Conservation (phyloP, 2,797 vertebrate species). For the Rhincodon typus region DNA sequence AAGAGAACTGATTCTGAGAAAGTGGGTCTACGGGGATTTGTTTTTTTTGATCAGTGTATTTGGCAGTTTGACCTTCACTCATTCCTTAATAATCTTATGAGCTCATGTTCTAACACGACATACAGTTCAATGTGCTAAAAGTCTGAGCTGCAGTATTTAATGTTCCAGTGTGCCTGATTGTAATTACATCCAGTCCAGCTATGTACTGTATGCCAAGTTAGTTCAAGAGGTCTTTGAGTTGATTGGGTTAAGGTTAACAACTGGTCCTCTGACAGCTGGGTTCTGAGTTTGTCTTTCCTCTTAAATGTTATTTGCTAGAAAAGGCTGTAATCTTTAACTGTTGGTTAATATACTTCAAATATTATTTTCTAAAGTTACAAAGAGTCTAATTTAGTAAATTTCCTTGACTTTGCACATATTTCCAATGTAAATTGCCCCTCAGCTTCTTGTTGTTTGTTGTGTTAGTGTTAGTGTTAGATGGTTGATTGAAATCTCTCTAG, state of each 20-base stretch:
- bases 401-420: background rate
- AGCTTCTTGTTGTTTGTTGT: background rate
- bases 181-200: conserved; percentile 7
- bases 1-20: background rate
- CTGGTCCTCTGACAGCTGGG: background rate
- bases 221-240: background rate
- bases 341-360: background rate
- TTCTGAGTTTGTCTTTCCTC: background rate
- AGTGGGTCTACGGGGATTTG: background rate
- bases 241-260: background rate
- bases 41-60: background rate
- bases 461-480: background rate
- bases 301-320: background rate
- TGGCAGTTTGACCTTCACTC: background rate
- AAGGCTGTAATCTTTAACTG: background rate
- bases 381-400: background rate
- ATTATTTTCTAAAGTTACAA: background rate
- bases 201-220: background rate
- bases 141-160: background rate
- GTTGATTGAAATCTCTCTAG: background rate
- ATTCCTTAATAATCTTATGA: background rate
- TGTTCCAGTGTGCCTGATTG: background rate
- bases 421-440: background rate
- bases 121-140: background rate
- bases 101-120: background rate